Percentiles rank a stretch among this genome's conserved stretches.
Evolutionary conservation across 2,888 invertebrate species (phyloP).

Genomic region (Electrophaes corylata): DNA sequence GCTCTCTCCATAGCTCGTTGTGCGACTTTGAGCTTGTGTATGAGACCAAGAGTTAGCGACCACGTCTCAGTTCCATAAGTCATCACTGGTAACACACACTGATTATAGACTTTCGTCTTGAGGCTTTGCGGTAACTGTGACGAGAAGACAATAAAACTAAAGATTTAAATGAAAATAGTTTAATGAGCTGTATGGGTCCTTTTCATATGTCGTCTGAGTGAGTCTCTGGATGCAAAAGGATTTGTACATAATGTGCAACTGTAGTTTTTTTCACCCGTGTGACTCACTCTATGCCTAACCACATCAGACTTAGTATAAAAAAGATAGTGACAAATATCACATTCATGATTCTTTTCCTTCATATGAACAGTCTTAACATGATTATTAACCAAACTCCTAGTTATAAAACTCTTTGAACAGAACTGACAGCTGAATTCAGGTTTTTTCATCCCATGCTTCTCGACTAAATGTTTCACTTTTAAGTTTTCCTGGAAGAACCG

Average conservation of each 20-base stretch:
- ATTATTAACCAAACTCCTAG: conserved; percentile 66
- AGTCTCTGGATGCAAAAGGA: conserved; percentile 67
- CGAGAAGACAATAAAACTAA: not conserved
- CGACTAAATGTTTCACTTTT: conserved; percentile 55
- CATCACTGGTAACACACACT: no score
- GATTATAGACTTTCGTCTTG: no score
- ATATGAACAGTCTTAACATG: conserved; percentile 70
- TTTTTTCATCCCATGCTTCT: conserved; percentile 57
- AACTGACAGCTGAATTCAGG: conserved; percentile 63
- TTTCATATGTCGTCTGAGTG: conserved; percentile 66
- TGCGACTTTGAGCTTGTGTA: no score
- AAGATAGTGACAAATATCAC: conserved; percentile 64
- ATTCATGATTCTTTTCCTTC: conserved; percentile 69
- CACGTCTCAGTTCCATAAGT: no score
- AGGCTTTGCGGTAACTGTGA: no score
- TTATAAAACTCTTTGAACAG: conserved; percentile 66
- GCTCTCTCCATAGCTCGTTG: no score
- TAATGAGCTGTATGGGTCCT: conserved; percentile 51
- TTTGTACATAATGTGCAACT: conserved; percentile 60
- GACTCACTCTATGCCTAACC: conserved; percentile 62
- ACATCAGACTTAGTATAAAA: conserved; percentile 73
- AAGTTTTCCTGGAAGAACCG: conserved; percentile 64
- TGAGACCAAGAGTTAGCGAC: no score
- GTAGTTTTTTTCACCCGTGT: conserved; percentile 67
- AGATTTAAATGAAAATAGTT: not conserved